Base-by-base conservation (phyloP, 2,113 vertebrate species). In the Stictonetta naevosa region DNA sequence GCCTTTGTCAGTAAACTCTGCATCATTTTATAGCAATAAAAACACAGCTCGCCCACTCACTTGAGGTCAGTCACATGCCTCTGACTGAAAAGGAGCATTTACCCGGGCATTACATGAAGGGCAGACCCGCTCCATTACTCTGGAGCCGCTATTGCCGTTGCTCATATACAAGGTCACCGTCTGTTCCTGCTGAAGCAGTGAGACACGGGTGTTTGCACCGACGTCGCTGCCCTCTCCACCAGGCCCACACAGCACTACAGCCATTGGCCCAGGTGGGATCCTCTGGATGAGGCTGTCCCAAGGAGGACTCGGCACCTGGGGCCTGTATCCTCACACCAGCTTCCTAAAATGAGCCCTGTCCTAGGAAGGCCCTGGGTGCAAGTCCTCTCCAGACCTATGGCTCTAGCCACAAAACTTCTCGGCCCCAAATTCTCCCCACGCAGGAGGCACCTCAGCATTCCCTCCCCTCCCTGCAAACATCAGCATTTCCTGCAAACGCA, bases 1-100 rank as follows among this genome's bases (percentile, higher is more conserved):
- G 91, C 73, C 81, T 93, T 91, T 87, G 69, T 84, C 59, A 77
- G 74, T 89, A 86, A 95, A 92, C 42, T 86, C 68, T 36, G 46
- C 18, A 2, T 46, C 83, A 86, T 84, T 96, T 86, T 34, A 29
- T 3, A 91, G 80, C 73, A 92, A 80, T 67, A 88, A 92, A 93
- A 88, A 48, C 2, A 77, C 72, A 48, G 60, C 52, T 95, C 16
- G 8, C 59, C 55, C 63, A 58, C 50, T 33, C 38, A 18, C 59
- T 85, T 91, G 85, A 66, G 79, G 90, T 92, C 74, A 86, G 68
- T 46, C 4, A 4, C 3, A 28, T 33, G 34, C 33, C 86, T 36
- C 8, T 56, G 82, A 58, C 74, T 69, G 62, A 38, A 82, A 76
- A 83, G 72, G 42, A 83, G 10, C 67, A 52, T 68, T 89, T 48